Base-by-base conservation (phyloP, 2,888 invertebrate species). In the Trichopoda pennipes region DNA sequence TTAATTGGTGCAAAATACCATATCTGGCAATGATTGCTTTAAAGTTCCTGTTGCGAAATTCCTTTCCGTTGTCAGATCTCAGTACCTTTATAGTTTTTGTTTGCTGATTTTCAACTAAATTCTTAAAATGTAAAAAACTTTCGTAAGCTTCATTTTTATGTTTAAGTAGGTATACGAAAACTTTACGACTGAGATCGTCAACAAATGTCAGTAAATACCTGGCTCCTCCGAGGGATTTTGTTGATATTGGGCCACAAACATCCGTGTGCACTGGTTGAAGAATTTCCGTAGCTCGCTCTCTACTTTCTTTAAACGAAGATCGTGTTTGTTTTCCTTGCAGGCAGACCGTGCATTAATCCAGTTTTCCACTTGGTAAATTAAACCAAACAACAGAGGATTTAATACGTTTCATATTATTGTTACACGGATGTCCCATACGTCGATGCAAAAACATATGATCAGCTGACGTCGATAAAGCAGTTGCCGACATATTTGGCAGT, bases 221-320 rank as follows among this genome's bases (percentile, higher is more conserved):
- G 44, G n/a, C 38, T 38, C 60, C 79, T 17, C 56, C 55, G 32
- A 79, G 73, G 21, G 73, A 73, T 16, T 28, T 55, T 47, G 35
- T 73, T 35, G 77, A 58, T 61, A 77, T 63, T 21, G 81, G 81
- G 28, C 78, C 69, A 35, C 66, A 61, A 49, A 73, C 53, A 49
- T 81, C 78, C 28, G 78, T 68, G 61, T 82, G 81, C 14, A 74
- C 38, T 38, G 78, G 51, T 49, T 78, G 42, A 19, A 78, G 66
- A 38, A 70, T 28, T 35, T 68, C 69, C 14, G 53, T 73, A 21
- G 72, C 64, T 17, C 80, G 75, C 9, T 23, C 38, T 28, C 78
- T 74, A 73, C 21, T 42, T 47, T 70, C 70, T 42, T 70, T 69
- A 38, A 70, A 70, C 16, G 70, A 70, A 12, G 63, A 51, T 47